Evolutionary conservation across 2,113 vertebrate genomes (phyloP), one percentile per base, ranked within the genome.

Genomic region (Dissostichus mawsoni): DNA sequence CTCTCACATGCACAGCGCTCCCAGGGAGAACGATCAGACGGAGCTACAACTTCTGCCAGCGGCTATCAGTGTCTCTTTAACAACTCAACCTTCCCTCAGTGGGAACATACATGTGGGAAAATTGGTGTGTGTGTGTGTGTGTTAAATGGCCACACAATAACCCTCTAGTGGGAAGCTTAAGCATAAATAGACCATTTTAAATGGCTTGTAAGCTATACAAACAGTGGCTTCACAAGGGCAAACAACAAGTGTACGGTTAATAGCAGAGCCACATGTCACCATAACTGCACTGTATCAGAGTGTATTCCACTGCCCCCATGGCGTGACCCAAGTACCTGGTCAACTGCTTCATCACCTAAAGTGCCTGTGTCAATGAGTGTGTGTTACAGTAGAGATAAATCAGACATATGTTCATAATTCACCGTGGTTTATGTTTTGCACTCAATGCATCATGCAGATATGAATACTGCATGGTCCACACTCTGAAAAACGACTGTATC

Each of bases 321-420:
- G 73, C 84, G 83, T 51, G 56, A 83, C 81, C 20, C 48, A 80
- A 91, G 88, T 84, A 89, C 87, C 86, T 87, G 90, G 68, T 71
- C 44, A 65, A 87, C 81, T 58, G 83, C 89, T 90, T 91, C 92
- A 91, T 92, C 92, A 92, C 89, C 68, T 84, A 82, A 89, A 93
- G 93, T 91, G 93, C 80, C 74, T 78, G 81, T 58, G 78, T 87
- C 65, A 20, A 56, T 36, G 71, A 71, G 75, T 67, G 82, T 68
- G 47, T 53, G 67, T 53, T 59, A 69, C 76, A 65, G 29, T 50
- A 57, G 55, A 86, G 86, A 92, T 92, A 86, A 90, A 93, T 93
- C 82, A 90, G 75, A 70, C 58, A 80, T 86, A 56, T 77, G 80
- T 77, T 80, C 83, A 92, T 91, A 87, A 92, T 84, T 73, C 77